Conservation (phyloP, 2,888 invertebrate genomes). For the Smittia aterrima region DNA sequence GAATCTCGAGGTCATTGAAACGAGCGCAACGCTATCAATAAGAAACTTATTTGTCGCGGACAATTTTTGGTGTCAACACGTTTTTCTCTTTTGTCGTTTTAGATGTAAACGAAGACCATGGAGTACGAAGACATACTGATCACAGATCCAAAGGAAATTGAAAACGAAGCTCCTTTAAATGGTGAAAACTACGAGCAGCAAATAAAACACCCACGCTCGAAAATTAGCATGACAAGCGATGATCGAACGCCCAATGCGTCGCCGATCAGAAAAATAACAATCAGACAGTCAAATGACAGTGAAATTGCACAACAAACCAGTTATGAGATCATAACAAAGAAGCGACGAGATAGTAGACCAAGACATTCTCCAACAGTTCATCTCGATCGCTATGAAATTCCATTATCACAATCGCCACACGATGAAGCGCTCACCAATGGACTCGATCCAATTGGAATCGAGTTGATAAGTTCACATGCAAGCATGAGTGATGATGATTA, state of each 20-base stretch:
- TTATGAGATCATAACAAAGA: background rate
- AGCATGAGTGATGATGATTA: background rate
- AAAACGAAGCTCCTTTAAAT: background rate
- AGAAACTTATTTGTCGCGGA: background rate
- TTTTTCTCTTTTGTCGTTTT: background rate
- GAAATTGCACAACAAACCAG: background rate
- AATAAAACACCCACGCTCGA: background rate
- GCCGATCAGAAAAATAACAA: background rate
- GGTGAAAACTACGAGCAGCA: no score
- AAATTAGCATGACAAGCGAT: background rate
- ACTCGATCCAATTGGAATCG: constrained; percentile 13
- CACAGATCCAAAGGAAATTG: background rate
- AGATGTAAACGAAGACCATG: background rate
- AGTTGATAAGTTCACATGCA: background rate
- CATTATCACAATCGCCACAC: background rate
- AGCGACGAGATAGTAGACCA: background rate
- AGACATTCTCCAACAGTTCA: background rate
- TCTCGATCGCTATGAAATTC: background rate
- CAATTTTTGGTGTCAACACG: background rate
- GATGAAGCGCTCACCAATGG: constrained; percentile 5
- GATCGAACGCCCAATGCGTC: background rate
- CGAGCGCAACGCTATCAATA: background rate
- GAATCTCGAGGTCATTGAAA: background rate
- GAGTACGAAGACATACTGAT: no score
- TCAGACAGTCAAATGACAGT: background rate